Percentiles rank a stretch among this genome's conserved stretches.
phyloP scores from a whole-genome alignment of 2,888 invertebrate species.

The Disparrhopalites patrizii region DNA sequence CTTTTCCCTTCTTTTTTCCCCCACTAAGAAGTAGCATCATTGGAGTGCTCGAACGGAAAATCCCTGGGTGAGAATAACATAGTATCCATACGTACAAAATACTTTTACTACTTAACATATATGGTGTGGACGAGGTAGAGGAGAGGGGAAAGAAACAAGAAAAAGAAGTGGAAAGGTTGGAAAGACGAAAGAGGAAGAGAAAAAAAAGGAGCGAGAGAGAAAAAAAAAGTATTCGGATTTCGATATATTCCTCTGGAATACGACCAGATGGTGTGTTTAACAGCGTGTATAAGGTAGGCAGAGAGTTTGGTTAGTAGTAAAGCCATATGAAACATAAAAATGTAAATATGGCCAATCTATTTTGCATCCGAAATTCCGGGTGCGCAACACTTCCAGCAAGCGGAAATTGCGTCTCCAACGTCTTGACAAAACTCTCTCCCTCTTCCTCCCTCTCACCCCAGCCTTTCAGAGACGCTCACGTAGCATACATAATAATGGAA shows the following conservation, averaged over 20 bases:
- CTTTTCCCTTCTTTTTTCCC: conserved; percentile 3
- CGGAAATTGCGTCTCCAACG: conserved; percentile 43
- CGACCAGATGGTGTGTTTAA: too few species aligned
- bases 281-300: too few species aligned
- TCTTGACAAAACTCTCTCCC: conserved; percentile 36
- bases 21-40: not conserved
- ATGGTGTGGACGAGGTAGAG: not conserved
- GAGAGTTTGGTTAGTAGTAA: conserved; percentile 23
- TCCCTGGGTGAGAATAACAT: conserved; percentile 5
- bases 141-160: not conserved
- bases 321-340: conserved; percentile 42
- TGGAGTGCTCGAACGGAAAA: conserved; percentile 1
- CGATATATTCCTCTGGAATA: conserved; percentile 24
- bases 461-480: too few species aligned
- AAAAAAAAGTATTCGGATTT: conserved; percentile 17
- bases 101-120: conserved; percentile 11
- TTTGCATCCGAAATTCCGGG: conserved; percentile 44
- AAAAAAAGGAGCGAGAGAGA: not conserved
- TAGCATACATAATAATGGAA: too few species aligned
- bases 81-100: conserved; percentile 4
- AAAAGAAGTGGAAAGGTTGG: not conserved
- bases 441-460: conserved; percentile 20
- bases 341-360: conserved; percentile 47
- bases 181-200: not conserved
- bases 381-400: conserved; percentile 36